Base-by-base conservation (phyloP, 2,888 invertebrate genomes). In the Hymenopus coronatus region DNA sequence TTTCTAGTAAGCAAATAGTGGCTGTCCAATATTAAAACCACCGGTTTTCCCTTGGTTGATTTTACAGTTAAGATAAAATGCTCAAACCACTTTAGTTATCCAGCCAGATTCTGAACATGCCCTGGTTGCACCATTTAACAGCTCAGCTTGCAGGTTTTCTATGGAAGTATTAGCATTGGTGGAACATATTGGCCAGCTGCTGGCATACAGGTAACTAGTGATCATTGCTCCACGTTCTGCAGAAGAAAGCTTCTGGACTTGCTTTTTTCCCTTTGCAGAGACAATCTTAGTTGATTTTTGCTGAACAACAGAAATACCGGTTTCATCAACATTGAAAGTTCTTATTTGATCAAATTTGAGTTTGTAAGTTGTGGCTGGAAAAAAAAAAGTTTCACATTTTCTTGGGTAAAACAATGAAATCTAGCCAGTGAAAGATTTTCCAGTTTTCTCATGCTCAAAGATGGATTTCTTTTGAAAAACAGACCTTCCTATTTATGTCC, bases 141-240 rank as follows among this genome's bases (percentile, higher is more conserved):
- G 88, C 28, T 92, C 91, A 1, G 90, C 89, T 81, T 92, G 92
- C 91, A 91, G 83, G 92, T 91, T 89, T 92, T 91, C 8, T 92
- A 85, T 0, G 91, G 91, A 90, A 92, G 93, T 88, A 93, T 92
- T 27, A 93, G 90, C 20, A 92, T 88, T 14, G 93, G 92, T 7
- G 92, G n/a, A 92, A 93, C 91, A 90, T 90, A 92, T 70, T 91
- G 87, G 8, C 92, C 92, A 84, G 90, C 90, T 81, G 92, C 92
- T 88, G 90, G 91, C 91, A 93, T 92, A 83, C 91, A 91, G 30
- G 90, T 90, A 54, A 92, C 91, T n/a, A 15, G 92, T 90, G n/a
- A 91, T 90, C 70, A 91, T 91, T 14, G 81, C 82, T 9, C 92
- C 92, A 88, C 92, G 89, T 91, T 93, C 92, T 20, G 92, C 92